phyloP scores from a whole-genome alignment of 1,140 invertebrate species.

The Luehdorfia chinensis region DNA sequence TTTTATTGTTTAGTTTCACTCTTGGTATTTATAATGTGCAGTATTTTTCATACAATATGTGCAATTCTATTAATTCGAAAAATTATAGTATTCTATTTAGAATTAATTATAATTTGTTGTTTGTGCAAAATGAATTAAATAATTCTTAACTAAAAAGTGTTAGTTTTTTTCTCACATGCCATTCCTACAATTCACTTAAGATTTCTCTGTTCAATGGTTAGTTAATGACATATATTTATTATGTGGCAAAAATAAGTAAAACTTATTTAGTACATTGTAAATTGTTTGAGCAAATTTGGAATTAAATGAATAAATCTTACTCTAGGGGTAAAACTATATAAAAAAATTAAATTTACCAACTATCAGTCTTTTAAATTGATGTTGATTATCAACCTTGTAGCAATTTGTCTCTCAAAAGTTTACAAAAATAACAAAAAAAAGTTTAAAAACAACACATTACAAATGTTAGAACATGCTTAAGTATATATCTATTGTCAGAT shows the following conservation, averaged over 20 bases:
- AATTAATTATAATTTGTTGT: no score
- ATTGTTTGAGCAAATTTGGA: constrained; percentile 73
- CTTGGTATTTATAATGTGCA: constrained; percentile 6
- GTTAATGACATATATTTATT: constrained; percentile 24
- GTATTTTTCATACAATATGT: neutral
- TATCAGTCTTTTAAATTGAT: constrained; percentile 79
- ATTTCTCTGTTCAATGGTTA: constrained; percentile 29
- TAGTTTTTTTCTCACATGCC: constrained; percentile 30
- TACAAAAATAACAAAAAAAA: constrained; percentile 58
- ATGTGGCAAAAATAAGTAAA: constrained; percentile 55
- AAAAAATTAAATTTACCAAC: constrained; percentile 76
- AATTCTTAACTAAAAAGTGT: neutral
- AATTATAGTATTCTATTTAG: no score
- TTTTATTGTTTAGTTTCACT: constrained; percentile 1
- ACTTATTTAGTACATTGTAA: constrained; percentile 66
- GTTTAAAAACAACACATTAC: constrained; percentile 23
- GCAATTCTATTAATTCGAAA: no score
- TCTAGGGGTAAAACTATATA: constrained; percentile 76
- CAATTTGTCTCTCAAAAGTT: constrained; percentile 74
- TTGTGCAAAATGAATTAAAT: constrained; percentile 9
- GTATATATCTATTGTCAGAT: constrained; percentile 56
- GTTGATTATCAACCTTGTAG: constrained; percentile 75
- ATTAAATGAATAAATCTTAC: constrained; percentile 69
- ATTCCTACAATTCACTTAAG: constrained; percentile 38
- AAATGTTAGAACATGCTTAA: constrained; percentile 39